These are phyloP conservation scores for Oryzias curvinotus DNA, from an alignment of 2,113 vertebrate species.

Conservation along the genomic window DNA sequence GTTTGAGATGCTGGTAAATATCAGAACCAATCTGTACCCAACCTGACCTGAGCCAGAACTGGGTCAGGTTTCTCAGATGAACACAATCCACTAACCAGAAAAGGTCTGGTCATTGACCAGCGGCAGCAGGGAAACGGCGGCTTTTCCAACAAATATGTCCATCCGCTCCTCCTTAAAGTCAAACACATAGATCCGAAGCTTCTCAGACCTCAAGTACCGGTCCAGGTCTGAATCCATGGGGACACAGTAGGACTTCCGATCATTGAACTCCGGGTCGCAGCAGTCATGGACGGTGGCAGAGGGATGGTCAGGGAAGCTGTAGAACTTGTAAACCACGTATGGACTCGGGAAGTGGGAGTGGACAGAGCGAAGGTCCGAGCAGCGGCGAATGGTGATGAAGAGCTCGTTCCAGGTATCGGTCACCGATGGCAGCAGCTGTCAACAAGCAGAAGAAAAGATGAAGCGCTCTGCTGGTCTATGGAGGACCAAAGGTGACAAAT, in stretches of 20 bases:
- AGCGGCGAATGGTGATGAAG: conserved; percentile 77
- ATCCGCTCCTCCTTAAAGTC: conserved; percentile 82
- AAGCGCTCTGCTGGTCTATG: not conserved
- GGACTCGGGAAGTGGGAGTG: conserved; percentile 75
- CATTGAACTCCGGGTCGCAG: conserved; percentile 80
- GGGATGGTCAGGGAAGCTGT: conserved; percentile 84
- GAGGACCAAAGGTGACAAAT: not conserved
- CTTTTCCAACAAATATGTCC: conserved; percentile 84
- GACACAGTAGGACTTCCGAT: conserved; percentile 80
- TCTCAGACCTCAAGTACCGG: conserved; percentile 80
- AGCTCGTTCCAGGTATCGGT: conserved; percentile 81
- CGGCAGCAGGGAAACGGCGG: conserved; percentile 80
- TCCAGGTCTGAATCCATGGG: conserved; percentile 81
- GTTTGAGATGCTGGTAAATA: no score
- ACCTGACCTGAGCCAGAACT: not conserved
- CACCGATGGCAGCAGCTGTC: conserved; percentile 17
- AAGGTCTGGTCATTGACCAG: conserved; percentile 80
- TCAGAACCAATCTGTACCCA: no score
- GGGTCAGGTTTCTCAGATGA: not conserved
- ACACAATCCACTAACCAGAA: conserved; percentile 71
- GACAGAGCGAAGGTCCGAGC: conserved; percentile 71
- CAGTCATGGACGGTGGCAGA: conserved; percentile 79
- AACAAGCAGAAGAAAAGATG: not conserved
- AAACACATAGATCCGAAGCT: conserved; percentile 84
- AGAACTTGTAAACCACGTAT: conserved; percentile 90